These are phyloP conservation scores for Arnoldichthys spilopterus DNA, from an alignment of 2,797 vertebrate genomes.

Conservation along the genomic window DNA sequence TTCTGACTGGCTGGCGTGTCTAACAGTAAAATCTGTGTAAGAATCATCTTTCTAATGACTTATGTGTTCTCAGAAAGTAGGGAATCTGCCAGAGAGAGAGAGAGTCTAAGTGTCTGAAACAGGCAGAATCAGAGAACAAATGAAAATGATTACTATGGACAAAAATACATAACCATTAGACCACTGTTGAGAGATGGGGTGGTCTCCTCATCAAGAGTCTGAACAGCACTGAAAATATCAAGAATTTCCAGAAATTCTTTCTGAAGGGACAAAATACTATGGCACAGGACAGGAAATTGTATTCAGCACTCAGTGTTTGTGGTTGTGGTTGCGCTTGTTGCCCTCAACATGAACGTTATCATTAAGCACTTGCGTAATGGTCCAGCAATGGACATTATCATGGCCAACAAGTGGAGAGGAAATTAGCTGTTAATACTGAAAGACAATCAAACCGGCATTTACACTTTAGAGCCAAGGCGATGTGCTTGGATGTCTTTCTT, in stretches of 20 bases:
- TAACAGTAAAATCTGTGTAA: not conserved
- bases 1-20: no score
- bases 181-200: not conserved
- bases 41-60: slow-evolving; percentile 21
- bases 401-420: slow-evolving; percentile 11
- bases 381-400: slow-evolving; percentile 12
- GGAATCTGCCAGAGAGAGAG: not conserved
- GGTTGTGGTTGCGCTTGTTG: slow-evolving; percentile 5
- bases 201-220: slow-evolving; percentile 15
- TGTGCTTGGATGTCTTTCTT: slow-evolving; percentile 9
- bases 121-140: not conserved
- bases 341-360: slow-evolving; percentile 28
- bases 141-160: slow-evolving; percentile 18
- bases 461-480: not conserved
- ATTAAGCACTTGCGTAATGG: slow-evolving; percentile 27
- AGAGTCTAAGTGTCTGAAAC: not conserved
- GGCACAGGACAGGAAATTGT: not conserved
- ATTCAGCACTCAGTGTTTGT: not conserved
- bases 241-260: not conserved
- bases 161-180: not conserved
- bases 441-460: slow-evolving; percentile 34
- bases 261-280: not conserved
- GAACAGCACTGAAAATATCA: not conserved
- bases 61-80: not conserved
- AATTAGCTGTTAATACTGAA: slow-evolving; percentile 23